Evolutionary conservation across 2,797 vertebrate species (phyloP), one percentile per base, ranked within the genome.

Genomic region (Orientallactaga sibirica): DNA sequence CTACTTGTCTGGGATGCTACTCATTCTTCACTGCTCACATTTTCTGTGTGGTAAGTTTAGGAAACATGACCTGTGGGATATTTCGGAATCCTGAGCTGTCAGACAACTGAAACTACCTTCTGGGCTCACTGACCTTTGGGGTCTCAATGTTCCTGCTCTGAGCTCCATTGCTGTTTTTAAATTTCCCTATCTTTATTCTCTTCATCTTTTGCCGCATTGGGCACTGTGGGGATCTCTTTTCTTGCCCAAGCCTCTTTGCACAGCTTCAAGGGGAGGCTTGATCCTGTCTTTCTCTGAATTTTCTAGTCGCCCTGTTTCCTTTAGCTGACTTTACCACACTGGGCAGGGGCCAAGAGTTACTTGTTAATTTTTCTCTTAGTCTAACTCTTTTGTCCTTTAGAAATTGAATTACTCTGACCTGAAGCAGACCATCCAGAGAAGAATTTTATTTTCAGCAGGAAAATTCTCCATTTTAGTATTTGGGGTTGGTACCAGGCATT

Each of bases 381-480:
- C 52, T 77, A 66, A 66, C 15, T 86, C 33, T 52, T 86, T 93
- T 75, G 22, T 89, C 22, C 22, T 91, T 88, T 62, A 86, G 33
- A 88, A 83, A 90, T 43, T 68, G 76, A 92, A 81, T 43, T 67
- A 68, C 55, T 86, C 43, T 86, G 43, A 52, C 24, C 41, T 33
- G 27, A 94, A 86, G 33, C 12, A 76, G 52, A 94, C 92, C 19
- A 79, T 27, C 10, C 68, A 82, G 94, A 73, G 29, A 91, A 22
- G 24, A 84, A 73, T 16, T 67, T n/a, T 73, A 70, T 88, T 86
- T 62, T 6, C 2, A 66, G n/a, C 6, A 33, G 48, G 15, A 77
- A 84, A 93, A 86, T 43, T 66, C 33, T 85, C 22, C 37, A 81
- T 76, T 61, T 94, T 27, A 14, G 24, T 41, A 58, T 52, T 55